Evolutionary conservation across 2,113 vertebrate genomes (phyloP).

Genomic region (Mobula hypostoma): DNA sequence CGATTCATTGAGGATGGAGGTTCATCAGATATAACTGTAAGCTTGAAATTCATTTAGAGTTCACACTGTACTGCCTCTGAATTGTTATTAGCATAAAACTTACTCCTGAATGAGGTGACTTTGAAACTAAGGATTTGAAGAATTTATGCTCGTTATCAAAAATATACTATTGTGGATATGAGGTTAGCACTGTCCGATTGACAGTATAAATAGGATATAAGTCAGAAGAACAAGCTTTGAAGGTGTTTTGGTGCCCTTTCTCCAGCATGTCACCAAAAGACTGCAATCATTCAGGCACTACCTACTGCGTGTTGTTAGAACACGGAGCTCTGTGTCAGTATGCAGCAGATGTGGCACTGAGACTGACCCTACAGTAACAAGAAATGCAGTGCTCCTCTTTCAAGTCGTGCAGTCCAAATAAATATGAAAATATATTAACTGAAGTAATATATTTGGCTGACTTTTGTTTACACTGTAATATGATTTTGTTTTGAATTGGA

Average conservation of each 20-base stretch:
- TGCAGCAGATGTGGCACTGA: neutral
- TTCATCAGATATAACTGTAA: neutral
- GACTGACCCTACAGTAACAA: neutral
- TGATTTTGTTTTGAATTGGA: neutral
- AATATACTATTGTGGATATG: too few species aligned
- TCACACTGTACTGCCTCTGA: neutral
- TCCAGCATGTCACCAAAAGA: slow-evolving; percentile 27
- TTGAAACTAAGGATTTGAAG: neutral
- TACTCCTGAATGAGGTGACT: neutral
- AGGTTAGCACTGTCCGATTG: neutral
- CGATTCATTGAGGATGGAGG: slow-evolving; percentile 4
- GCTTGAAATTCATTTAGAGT: slow-evolving; percentile 22
- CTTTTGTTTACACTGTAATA: neutral
- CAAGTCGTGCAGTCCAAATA: slow-evolving; percentile 14
- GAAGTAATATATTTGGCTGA: slow-evolving; percentile 18
- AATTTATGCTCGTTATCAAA: neutral
- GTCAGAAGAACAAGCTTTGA: neutral
- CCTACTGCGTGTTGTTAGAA: neutral
- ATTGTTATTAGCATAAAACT: neutral
- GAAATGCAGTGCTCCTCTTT: slow-evolving; percentile 9
- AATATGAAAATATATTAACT: neutral
- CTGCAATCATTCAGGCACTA: neutral
- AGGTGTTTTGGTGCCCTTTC: slow-evolving; percentile 6
- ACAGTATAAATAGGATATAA: neutral
- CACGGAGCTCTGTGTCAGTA: slow-evolving; percentile 10